Percentiles rank a stretch among this genome's conserved stretches.
phyloP scores from a whole-genome alignment of 2,797 vertebrate species.

The Chromobotia macracanthus region DNA sequence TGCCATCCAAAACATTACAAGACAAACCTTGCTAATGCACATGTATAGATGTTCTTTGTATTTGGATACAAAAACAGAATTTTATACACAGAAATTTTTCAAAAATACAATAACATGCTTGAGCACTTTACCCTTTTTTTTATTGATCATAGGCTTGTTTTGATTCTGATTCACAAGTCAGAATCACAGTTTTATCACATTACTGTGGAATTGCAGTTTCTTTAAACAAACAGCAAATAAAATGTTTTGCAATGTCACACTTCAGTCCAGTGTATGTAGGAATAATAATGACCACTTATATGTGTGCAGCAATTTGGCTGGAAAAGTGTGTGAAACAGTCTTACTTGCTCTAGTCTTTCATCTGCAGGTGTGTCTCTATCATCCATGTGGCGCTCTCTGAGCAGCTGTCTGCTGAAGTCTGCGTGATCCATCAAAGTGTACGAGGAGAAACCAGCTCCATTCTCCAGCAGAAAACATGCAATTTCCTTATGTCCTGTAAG shows the following conservation, averaged over 20 bases:
- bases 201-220: background rate
- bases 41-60: too few species aligned
- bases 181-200: background rate
- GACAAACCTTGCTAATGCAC: background rate
- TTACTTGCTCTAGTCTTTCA: slow-evolving; percentile 52
- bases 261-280: too few species aligned
- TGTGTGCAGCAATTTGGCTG: too few species aligned
- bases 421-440: slow-evolving; percentile 93
- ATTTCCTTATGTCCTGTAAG: slow-evolving; percentile 86
- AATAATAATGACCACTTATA: too few species aligned
- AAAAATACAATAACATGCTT: background rate
- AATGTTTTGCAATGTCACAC: too few species aligned
- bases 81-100: background rate
- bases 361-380: slow-evolving; percentile 39
- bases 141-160: background rate
- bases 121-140: background rate
- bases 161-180: background rate
- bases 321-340: background rate
- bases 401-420: slow-evolving; percentile 82
- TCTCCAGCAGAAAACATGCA: slow-evolving; percentile 85
- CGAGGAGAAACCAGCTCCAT: slow-evolving; percentile 90
- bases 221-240: too few species aligned
- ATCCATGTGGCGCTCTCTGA: slow-evolving; percentile 82
- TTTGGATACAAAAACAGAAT: too few species aligned
- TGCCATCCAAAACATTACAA: background rate